Percentiles rank a stretch among this genome's conserved stretches.
These are phyloP conservation scores for Manacus vitellinus DNA, from an alignment of 2,113 vertebrate genomes.

Conservation along the genomic window DNA sequence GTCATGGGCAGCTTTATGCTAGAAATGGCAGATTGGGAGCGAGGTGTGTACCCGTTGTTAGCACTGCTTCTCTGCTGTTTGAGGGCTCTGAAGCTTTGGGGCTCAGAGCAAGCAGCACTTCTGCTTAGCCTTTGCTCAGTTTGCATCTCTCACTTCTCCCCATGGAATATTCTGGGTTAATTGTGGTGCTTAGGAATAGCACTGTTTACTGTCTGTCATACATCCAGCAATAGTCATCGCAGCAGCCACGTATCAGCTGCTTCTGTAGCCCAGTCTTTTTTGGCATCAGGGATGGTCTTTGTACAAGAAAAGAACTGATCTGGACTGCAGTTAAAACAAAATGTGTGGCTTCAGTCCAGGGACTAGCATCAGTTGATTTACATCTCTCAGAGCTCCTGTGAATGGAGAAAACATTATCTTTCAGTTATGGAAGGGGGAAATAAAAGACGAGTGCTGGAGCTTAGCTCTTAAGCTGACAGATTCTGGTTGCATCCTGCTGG, in stretches of 20 bases:
- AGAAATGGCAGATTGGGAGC: not conserved
- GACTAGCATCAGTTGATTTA: not conserved
- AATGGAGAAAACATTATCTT: not conserved
- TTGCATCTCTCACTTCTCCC: not conserved
- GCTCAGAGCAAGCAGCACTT: not conserved
- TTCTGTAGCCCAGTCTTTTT: not conserved
- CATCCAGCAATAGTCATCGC: not conserved
- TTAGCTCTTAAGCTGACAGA: not conserved
- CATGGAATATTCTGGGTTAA: not conserved
- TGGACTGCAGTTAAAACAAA: not conserved
- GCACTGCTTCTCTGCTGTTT: not conserved
- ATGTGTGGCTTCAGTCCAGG: not conserved
- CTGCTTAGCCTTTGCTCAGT: not conserved
- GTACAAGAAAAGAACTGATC: not conserved
- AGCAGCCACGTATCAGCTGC: not conserved
- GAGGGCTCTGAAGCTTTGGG: not conserved
- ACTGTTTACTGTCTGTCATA: not conserved
- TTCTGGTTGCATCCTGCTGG: slow-evolving; percentile 10
- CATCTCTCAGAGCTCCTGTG: not conserved
- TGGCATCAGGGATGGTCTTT: not conserved
- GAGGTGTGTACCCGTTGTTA: not conserved
- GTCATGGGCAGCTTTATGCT: not conserved
- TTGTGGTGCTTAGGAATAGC: not conserved
- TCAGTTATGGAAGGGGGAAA: not conserved
- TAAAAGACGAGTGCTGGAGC: not conserved